Base-by-base conservation (phyloP, 2,113 vertebrate genomes). In the Carlito syrichta region DNA sequence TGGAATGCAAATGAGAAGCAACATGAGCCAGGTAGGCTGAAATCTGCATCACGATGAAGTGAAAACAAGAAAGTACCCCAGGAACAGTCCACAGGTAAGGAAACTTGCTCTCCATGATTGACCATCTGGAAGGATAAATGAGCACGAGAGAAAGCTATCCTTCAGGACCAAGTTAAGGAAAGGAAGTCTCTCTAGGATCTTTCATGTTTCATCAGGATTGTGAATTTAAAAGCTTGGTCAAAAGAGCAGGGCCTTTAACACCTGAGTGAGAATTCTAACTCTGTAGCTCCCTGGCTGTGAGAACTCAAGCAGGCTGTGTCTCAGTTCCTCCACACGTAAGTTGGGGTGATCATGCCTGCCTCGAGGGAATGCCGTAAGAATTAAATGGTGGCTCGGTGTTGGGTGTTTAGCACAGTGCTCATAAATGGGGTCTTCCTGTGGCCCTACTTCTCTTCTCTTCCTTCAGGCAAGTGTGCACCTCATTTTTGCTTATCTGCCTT, bases 91-190 rank as follows among this genome's bases (percentile, higher is more conserved):
- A 10, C 40, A 60, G 6, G 30, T 25, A 58, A 66, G 30, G 40
- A 88, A 13, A 79, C 11, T 17, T 50, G 23, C 8, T 43, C 50
- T 20, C 62, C 45, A 3, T 35, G 22, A 52, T 22, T n/a, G 23
- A 96, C 25, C 25, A 78, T 69, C 62, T 71, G 5, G 9, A 96
- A 54, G 43, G 20, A 48, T 74, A 87, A 86, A 60, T 8, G 89
- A 35, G 11, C 12, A 50, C 63, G 4, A 73, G 30, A 81, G 20
- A 89, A 92, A 83, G 45, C 22, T 45, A 85, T n/a, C 38, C 40
- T 88, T 86, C 4, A 2, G 54, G 23, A 56, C 17, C 43, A 79
- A 45, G 25, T 85, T 38, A 81, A 76, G 38, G 50, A 91, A 62
- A 48, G 38, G 35, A 94, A 96, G 84, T 9, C 56, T 90, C 52